Base-by-base conservation (phyloP, 2,888 invertebrate genomes). In the Neelides folsomi region DNA sequence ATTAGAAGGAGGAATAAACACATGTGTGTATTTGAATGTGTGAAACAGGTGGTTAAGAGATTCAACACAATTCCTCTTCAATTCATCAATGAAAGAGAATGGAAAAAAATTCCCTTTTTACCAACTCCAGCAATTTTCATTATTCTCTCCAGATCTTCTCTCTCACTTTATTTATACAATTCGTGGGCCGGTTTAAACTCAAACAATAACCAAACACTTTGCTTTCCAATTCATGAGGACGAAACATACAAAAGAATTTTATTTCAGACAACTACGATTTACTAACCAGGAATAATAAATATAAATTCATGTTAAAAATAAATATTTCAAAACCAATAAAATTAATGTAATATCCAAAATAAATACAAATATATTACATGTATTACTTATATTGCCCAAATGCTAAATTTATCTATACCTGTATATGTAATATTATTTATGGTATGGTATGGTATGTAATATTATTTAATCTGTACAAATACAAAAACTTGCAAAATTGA, bases 11-110 rank as follows among this genome's bases (percentile, higher is more conserved):
- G 12, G 7, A 35, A 19, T 44, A 45, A 9, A 45, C n/a, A 13
- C n/a, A 13, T 27, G 27, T 20, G 19, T 16, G 27, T 27, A 49
- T 41, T 41, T 27, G 49, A 41, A 45, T 40, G 40, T 42, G 44
- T 13, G 36, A 27, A 35, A 50, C 50, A 50, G 50, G 50, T 50
- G 50, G 37, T 37, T 48, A 18, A 13, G 39, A 49, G 42, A 39
- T 19, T 16, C 41, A 49, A 48, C 36, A 41, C 49, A 36, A 49
- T 13, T 10, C 39, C 15, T 39, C 39, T 5, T 39, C 15, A n/a
- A 39, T n/a, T 39, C 15, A 15, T 39, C 12, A 42, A 19, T 12
- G 12, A 16, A 42, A n/a, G 42, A 42, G 18, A 42, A 42, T 15
- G 19, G 5, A 8, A 42, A 42, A 42, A 42, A 19, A 40, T 16